Evolutionary conservation across 2,888 invertebrate genomes (phyloP).

Genomic region (Melipona beecheii): DNA sequence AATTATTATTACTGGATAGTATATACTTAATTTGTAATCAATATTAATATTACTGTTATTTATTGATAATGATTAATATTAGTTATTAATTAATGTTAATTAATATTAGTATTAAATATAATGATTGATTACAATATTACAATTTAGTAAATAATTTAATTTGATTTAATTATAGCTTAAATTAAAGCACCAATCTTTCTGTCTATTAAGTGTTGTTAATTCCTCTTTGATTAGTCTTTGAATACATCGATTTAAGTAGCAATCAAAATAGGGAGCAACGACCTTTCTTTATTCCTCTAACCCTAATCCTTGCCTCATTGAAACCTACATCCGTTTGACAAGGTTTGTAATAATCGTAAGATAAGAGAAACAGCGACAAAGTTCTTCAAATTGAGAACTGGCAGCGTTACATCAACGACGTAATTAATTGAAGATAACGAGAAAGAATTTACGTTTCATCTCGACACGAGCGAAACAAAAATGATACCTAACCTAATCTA

Average conservation of each 20-base stretch:
- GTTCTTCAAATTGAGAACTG: neutral
- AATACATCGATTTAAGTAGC: neutral
- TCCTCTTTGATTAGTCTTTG: neutral
- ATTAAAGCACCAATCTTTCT: neutral
- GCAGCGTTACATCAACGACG: neutral
- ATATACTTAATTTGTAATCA: too few species aligned
- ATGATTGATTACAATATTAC: too few species aligned
- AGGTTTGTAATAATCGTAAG: neutral
- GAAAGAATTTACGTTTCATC: too few species aligned
- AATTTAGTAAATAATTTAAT: too few species aligned
- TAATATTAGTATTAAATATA: too few species aligned
- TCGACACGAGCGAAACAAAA: slow-evolving; percentile 9
- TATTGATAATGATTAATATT: too few species aligned
- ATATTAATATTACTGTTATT: too few species aligned
- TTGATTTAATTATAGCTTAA: neutral
- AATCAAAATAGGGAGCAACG: neutral
- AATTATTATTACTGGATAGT: too few species aligned
- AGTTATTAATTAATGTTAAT: too few species aligned
- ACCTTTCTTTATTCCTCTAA: neutral
- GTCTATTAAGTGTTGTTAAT: neutral
- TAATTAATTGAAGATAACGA: slow-evolving; percentile 29
- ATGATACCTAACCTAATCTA: neutral
- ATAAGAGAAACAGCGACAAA: too few species aligned
- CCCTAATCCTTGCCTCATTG: neutral
- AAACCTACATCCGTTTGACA: neutral